A percentile compares a stretch with the other conserved stretches of the same genome.
Evolutionary conservation across 2,797 vertebrate species (phyloP).

Genomic region (Enteromius fasciolatus): DNA sequence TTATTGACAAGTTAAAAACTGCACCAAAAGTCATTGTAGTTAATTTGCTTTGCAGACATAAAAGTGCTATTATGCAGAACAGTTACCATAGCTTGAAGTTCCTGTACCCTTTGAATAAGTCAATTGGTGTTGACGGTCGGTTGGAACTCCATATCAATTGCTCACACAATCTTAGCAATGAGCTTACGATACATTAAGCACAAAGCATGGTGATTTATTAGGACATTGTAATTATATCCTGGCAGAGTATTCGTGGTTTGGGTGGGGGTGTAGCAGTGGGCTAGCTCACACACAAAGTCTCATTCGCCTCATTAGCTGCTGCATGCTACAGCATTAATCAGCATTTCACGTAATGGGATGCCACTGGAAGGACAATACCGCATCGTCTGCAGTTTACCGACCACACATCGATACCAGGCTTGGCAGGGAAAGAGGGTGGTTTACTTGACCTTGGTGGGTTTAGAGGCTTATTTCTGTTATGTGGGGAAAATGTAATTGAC

Average conservation of each 20-base stretch:
- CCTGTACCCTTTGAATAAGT: constrained; percentile 24
- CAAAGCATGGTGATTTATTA: constrained; percentile 63
- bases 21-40: background rate
- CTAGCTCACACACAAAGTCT: constrained; percentile 35
- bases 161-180: constrained; percentile 56
- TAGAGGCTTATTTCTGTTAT: background rate
- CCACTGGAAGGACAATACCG: background rate
- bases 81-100: constrained; percentile 9
- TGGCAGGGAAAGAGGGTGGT: background rate
- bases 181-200: constrained; percentile 59
- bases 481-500: constrained; percentile 5
- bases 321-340: constrained; percentile 56
- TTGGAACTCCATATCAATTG: constrained; percentile 51
- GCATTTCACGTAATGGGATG: constrained; percentile 29
- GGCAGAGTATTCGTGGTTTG: constrained; percentile 22
- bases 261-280: background rate
- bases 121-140: constrained; percentile 38
- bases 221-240: constrained; percentile 58
- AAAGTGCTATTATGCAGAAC: background rate
- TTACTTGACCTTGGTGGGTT: constrained; percentile 24
- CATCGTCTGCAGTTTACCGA: constrained; percentile 7
- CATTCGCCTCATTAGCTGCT: constrained; percentile 55
- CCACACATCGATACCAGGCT: constrained; percentile 13
- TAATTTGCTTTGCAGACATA: background rate
- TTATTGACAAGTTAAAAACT: background rate